Percentiles rank a stretch among this genome's conserved stretches.
Evolutionary conservation across 35 echinoderm and acorn worm genomes (phyloP).

Genomic region (Nesometra sesokonis): DNA sequence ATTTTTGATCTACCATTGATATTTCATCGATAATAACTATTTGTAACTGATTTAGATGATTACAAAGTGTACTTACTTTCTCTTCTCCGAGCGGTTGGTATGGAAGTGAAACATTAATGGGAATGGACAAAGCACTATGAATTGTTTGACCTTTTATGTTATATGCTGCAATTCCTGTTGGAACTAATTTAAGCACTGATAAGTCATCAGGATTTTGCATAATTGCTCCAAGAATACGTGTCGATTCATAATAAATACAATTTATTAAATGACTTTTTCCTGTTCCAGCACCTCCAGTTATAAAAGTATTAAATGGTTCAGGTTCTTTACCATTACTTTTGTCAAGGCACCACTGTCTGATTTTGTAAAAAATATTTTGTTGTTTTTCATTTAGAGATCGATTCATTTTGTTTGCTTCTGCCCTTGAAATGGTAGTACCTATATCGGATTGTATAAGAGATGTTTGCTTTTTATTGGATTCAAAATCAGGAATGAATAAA

Average conservation of each 20-base stretch:
- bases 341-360: constrained; percentile 27
- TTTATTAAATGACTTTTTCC: constrained; percentile 36
- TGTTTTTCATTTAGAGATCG: constrained; percentile 51
- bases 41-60: too few species aligned
- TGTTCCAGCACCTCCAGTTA: too few species aligned
- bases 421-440: constrained; percentile 2
- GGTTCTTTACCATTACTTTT: constrained; percentile 35
- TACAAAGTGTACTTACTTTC: too few species aligned
- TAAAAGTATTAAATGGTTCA: constrained; percentile 64
- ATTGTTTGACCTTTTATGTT: too few species aligned
- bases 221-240: constrained; percentile 11
- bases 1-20: neutral
- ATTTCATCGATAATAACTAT: too few species aligned
- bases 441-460: constrained; percentile 14
- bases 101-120: too few species aligned
- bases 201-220: constrained; percentile 12
- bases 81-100: too few species aligned
- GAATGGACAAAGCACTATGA: too few species aligned
- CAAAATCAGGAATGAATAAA: constrained; percentile 11
- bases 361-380: constrained; percentile 28
- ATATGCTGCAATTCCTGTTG: too few species aligned
- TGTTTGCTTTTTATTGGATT: neutral
- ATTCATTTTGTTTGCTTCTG: constrained; percentile 21
- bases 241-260: constrained; percentile 33
- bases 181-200: neutral